Conservation (phyloP, 2,113 vertebrate species). For the Pygoscelis adeliae region DNA sequence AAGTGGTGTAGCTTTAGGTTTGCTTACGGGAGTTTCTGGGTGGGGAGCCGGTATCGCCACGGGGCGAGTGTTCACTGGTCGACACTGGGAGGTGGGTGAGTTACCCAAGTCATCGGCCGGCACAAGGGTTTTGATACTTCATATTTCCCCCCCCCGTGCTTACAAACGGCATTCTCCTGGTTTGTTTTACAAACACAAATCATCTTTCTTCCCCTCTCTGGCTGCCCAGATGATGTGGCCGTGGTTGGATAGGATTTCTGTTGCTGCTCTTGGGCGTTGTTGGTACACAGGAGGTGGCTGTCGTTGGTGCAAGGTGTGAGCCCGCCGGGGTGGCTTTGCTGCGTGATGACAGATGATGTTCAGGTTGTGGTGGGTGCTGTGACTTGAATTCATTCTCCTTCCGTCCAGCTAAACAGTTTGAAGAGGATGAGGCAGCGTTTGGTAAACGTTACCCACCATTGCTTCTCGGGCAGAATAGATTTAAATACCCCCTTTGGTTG, state of each 20-base stretch:
- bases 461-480: not conserved
- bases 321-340: not conserved
- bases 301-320: accelerated
- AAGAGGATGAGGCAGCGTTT: accelerated
- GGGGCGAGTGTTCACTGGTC: accelerated
- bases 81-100: accelerated
- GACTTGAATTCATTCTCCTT: no score
- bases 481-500: no score
- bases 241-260: not conserved
- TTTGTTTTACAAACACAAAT: accelerated
- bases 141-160: accelerated
- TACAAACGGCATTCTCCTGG: accelerated
- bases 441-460: accelerated
- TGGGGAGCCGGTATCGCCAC: accelerated
- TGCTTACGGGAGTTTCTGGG: accelerated
- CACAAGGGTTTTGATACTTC: accelerated
- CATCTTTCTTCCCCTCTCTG: not conserved
- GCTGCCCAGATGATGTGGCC: not conserved
- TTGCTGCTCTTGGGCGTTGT: not conserved
- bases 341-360: accelerated
- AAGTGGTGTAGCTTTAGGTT: not conserved
- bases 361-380: not conserved
- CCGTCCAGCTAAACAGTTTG: accelerated
- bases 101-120: not conserved
- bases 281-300: not conserved